Percentiles rank a stretch among this genome's conserved stretches.
These are phyloP conservation scores for Tortricodes alternella DNA, from an alignment of 2,888 invertebrate genomes.

Conservation along the genomic window DNA sequence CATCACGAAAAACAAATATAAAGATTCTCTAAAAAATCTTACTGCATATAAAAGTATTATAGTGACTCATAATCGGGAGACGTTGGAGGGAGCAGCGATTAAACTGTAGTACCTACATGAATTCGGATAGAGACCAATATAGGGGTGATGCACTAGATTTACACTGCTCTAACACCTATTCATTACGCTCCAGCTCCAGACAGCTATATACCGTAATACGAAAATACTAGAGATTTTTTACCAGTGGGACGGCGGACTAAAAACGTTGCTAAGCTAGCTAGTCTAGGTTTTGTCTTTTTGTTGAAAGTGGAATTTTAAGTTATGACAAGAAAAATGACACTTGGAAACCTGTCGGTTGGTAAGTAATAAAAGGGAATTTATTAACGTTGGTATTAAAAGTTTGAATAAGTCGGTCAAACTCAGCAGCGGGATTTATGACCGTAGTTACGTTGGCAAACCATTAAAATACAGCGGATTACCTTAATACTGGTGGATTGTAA, in stretches of 20 bases:
- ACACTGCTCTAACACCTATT: no score
- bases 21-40: slow-evolving; percentile 62
- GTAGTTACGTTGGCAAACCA: neutral
- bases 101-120: slow-evolving; percentile 53
- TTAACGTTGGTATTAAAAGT: neutral
- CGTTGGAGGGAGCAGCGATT: slow-evolving; percentile 60
- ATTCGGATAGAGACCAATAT: no score
- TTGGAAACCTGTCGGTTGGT: neutral
- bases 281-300: no score
- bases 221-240: no score
- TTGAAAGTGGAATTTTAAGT: slow-evolving; percentile 2
- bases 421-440: neutral
- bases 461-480: slow-evolving; percentile 37
- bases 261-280: no score
- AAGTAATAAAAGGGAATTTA: neutral
- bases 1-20: slow-evolving; percentile 48
- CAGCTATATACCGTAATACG: no score
- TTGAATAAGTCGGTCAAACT: neutral
- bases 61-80: slow-evolving; percentile 53
- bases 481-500: slow-evolving; percentile 35
- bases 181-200: no score
- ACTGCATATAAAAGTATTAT: slow-evolving; percentile 53
- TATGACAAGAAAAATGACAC: neutral
- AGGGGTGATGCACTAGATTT: no score
- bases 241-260: no score